phyloP scores from a whole-genome alignment of 2,888 invertebrate genomes.

The Smittia sp. region DNA sequence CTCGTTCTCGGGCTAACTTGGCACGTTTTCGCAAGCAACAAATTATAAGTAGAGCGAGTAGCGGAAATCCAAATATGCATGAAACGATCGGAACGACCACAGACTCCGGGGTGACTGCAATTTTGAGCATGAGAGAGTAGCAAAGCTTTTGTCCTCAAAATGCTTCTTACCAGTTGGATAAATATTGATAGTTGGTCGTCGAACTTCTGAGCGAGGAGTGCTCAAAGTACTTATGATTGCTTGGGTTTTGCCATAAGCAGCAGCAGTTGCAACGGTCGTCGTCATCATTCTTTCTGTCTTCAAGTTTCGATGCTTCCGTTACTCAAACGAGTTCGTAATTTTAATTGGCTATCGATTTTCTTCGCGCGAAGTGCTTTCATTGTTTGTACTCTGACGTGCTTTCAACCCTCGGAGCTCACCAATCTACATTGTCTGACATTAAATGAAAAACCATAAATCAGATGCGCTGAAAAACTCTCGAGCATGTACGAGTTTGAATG shows the following conservation, averaged over 20 bases:
- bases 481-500: too few species aligned
- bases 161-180: conserved; percentile 65
- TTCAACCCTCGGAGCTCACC: too few species aligned
- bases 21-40: conserved; percentile 81
- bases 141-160: background rate
- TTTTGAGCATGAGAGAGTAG: background rate
- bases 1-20: conserved; percentile 78
- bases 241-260: conserved; percentile 25
- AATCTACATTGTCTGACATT: too few species aligned
- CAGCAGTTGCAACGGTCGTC: background rate
- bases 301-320: too few species aligned
- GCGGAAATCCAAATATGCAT: conserved; percentile 84
- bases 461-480: too few species aligned
- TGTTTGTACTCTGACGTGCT: too few species aligned
- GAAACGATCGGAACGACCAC: conserved; percentile 86
- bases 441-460: too few species aligned
- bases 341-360: too few species aligned
- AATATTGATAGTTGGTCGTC: conserved; percentile 69
- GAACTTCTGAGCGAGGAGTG: conserved; percentile 47
- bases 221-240: conserved; percentile 50
- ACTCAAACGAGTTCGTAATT: too few species aligned
- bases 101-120: conserved; percentile 81
- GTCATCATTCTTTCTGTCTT: too few species aligned
- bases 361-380: too few species aligned
- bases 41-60: conserved; percentile 80